Conservation (phyloP, 2,797 vertebrate genomes). For the Momotus momota region DNA sequence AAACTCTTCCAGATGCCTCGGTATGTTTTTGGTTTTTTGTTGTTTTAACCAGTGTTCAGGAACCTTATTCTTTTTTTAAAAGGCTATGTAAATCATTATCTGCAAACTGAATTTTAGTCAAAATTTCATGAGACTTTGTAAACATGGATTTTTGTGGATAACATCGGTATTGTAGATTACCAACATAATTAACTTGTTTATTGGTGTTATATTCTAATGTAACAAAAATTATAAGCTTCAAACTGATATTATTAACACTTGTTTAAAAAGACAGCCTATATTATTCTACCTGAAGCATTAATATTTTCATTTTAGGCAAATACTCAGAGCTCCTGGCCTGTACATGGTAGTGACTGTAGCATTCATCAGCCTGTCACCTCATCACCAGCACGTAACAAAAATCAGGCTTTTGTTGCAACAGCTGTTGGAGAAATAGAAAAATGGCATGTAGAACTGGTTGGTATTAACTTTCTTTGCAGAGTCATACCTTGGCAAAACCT, state of each 20-base stretch:
- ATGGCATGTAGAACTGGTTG: constrained; percentile 87
- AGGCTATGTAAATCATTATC: not conserved
- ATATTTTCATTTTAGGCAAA: constrained; percentile 77
- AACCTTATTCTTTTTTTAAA: not conserved
- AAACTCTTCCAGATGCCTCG: constrained; percentile 77
- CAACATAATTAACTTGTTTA: not conserved
- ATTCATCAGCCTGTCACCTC: constrained; percentile 1
- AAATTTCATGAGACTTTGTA: not conserved
- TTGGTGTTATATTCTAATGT: not conserved
- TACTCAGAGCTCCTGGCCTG: constrained; percentile 56
- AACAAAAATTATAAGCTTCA: not conserved
- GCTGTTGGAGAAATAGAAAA: constrained; percentile 67
- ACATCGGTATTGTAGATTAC: rapidly evolving
- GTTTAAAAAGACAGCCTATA: not conserved
- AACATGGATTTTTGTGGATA: not conserved
- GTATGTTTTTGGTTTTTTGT: constrained; percentile 72
- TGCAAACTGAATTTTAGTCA: not conserved
- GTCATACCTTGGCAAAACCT: not conserved
- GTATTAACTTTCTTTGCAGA: constrained; percentile 32
- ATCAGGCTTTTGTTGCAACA: not conserved
- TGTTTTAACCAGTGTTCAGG: not conserved
- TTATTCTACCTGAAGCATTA: not conserved
- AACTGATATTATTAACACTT: not conserved
- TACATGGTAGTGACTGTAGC: constrained; percentile 42
- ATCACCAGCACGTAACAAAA: not conserved